These are phyloP conservation scores for Mimas tiliae DNA, from an alignment of 2,888 invertebrate genomes.

Conservation along the genomic window DNA sequence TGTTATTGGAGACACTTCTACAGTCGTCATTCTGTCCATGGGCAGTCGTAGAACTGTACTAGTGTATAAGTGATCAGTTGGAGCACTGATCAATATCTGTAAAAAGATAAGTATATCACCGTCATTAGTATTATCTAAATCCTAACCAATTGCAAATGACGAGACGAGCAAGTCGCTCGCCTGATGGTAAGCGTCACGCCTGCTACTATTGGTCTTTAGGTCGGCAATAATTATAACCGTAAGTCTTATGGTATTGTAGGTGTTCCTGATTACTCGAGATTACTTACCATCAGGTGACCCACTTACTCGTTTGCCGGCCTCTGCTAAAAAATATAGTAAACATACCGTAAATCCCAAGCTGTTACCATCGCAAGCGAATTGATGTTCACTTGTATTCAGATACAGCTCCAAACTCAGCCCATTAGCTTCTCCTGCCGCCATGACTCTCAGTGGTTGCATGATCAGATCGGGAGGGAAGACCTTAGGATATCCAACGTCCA, in stretches of 20 bases:
- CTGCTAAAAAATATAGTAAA: background rate
- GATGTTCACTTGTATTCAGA: conserved; percentile 73
- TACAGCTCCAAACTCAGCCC: conserved; percentile 74
- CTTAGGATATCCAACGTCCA: conserved; percentile 72
- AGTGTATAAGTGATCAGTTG: conserved; percentile 74
- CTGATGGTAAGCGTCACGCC: no score
- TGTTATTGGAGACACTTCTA: conserved; percentile 73
- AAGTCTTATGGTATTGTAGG: no score
- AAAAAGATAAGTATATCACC: conserved; percentile 24
- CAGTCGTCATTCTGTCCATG: conserved; percentile 75
- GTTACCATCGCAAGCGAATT: conserved; percentile 72
- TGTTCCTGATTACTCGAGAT: no score
- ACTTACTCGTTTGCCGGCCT: no score
- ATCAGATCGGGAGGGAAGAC: conserved; percentile 63
- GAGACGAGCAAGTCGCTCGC: no score
- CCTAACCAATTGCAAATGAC: no score
- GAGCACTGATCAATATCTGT: conserved; percentile 72
- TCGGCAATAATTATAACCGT: no score
- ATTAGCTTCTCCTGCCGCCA: conserved; percentile 72
- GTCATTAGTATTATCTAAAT: no score
- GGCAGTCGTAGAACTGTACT: conserved; percentile 74
- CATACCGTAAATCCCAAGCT: conserved; percentile 74
- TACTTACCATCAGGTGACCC: no score
- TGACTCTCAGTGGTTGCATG: conserved; percentile 65
- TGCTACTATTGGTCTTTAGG: no score